Evolutionary conservation across 2,888 invertebrate genomes (phyloP), one percentile per base, ranked within the genome.

Genomic region (Muscina levida): DNA sequence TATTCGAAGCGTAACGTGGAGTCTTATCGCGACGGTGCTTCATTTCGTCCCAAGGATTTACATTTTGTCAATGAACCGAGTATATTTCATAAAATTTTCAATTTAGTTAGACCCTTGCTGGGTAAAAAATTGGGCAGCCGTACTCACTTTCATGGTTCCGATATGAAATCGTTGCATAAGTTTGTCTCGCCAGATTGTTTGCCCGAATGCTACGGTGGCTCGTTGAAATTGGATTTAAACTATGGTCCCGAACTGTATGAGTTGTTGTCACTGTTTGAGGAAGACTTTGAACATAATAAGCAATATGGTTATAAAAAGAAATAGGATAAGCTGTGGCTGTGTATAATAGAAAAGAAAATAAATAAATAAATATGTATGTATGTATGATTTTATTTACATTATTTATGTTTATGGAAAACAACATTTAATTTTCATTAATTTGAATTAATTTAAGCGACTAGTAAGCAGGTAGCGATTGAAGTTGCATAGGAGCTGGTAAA

Each of bases 161-260:
- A 77, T 31, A 74, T 56, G n/a, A 24, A 67, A 46, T 71, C 77
- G 3, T n/a, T 81, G 17, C 77, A 77, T 42, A 15, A 26, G 1
- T 42, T 59, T 62, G 74, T 81, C 19, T 13, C 74, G 2, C 77
- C 71, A 3, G 77, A 81, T 17, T 81, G 62, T 15, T 22, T 81
- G 31, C 77, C 81, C 1, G 46, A 59, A 42, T 74, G 67, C 46
- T 81, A 81, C 62, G 77, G 77, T 39, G 77, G 80, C 2, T 71
- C 53, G 10, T 17, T 81, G 31, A 31, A 71, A 6, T n/a, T 39
- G 6, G 8, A 77, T 92, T 68, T 62, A 2, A 57, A 42, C 31
- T 53, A 74, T 56, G 39, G 77, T 13, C 46, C 15, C 1, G 73
- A 81, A 62, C 66, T 71, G 1, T 81, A 67, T 39, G 39, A 74